These are phyloP conservation scores for Cirrhinus mrigala DNA, from an alignment of 2,797 vertebrate genomes.

Conservation along the genomic window DNA sequence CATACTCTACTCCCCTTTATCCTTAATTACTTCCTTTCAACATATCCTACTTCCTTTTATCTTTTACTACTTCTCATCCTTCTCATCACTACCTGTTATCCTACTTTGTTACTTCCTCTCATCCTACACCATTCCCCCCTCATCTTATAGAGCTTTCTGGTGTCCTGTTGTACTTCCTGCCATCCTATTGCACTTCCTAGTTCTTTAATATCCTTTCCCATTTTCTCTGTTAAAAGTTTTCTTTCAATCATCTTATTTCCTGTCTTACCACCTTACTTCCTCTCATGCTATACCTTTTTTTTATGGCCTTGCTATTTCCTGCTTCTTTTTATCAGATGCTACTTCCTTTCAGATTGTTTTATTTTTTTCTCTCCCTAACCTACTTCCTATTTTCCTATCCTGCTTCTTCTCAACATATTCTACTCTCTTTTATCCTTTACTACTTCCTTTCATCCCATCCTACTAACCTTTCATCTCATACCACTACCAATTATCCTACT, in stretches of 20 bases:
- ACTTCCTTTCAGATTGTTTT: neutral
- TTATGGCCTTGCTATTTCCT: too few species aligned
- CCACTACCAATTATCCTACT: neutral
- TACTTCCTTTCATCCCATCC: too few species aligned
- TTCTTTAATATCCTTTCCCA: neutral
- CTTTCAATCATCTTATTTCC: too few species aligned
- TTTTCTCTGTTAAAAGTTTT: neutral
- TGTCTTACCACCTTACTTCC: too few species aligned
- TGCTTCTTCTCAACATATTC: neutral
- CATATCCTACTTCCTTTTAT: neutral
- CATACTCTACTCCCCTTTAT: too few species aligned
- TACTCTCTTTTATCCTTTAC: neutral
- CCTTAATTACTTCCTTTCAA: neutral
- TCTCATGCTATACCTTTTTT: neutral
- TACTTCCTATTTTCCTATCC: neutral
- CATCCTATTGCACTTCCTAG: neutral
- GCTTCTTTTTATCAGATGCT: neutral
- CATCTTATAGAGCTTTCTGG: neutral
- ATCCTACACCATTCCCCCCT: neutral
- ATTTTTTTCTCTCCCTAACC: too few species aligned
- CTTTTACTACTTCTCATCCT: neutral
- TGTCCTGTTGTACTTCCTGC: neutral
- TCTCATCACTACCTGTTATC: neutral
- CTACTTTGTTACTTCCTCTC: neutral
- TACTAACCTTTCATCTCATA: neutral